Conservation (phyloP, 2,797 vertebrate species). For the Nyctalus aviator region DNA sequence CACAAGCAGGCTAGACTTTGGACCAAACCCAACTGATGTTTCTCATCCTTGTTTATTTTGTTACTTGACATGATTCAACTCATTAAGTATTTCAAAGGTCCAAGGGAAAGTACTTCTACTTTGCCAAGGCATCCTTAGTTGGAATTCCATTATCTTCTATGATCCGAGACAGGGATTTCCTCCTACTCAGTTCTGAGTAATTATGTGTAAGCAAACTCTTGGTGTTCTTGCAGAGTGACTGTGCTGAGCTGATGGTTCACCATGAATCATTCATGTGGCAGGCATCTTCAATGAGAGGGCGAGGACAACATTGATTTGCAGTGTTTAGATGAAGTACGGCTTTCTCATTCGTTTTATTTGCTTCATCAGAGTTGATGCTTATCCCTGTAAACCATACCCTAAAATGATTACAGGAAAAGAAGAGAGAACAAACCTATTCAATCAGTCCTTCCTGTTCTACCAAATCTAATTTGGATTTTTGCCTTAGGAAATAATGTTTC, state of each 20-base stretch:
- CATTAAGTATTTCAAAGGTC: constrained; percentile 84
- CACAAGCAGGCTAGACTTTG: constrained; percentile 81
- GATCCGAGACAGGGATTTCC: constrained; percentile 85
- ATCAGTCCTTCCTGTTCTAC: constrained; percentile 65
- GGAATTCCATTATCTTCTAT: constrained; percentile 82
- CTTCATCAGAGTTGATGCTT: constrained; percentile 77
- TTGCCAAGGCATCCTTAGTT: constrained; percentile 82
- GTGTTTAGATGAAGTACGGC: constrained; percentile 69
- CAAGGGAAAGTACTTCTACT: constrained; percentile 82
- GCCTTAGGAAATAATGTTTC: constrained; percentile 46
- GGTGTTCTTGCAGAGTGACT: constrained; percentile 85
- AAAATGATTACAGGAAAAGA: constrained; percentile 74
- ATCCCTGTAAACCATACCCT: constrained; percentile 71
- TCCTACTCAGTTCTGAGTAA: constrained; percentile 87
- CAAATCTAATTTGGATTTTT: constrained; percentile 36
- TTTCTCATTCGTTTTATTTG: constrained; percentile 79
- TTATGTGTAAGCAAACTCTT: constrained; percentile 82
- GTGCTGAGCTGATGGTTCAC: constrained; percentile 73
- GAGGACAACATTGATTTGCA: constrained; percentile 64
- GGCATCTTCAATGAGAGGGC: constrained; percentile 59
- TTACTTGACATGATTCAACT: constrained; percentile 85
- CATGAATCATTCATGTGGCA: constrained; percentile 84
- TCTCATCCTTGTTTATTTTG: constrained; percentile 84
- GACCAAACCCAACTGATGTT: constrained; percentile 79
- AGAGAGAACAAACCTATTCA: constrained; percentile 64